These are phyloP conservation scores for Drosophila emarginata DNA, from an alignment of 2,888 invertebrate species.

Conservation along the genomic window DNA sequence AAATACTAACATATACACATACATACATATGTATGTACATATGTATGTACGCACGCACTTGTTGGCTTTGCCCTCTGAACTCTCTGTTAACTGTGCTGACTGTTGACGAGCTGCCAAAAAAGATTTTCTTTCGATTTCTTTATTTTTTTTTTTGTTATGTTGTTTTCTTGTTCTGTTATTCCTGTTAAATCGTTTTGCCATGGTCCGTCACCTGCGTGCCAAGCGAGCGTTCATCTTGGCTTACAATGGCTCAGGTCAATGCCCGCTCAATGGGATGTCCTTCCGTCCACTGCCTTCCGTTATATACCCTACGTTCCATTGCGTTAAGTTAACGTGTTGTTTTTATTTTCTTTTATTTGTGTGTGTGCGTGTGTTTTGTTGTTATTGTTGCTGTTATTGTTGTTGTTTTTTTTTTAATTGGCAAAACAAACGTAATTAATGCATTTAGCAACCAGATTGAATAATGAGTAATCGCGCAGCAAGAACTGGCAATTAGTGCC, in stretches of 20 bases:
- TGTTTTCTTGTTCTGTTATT: neutral
- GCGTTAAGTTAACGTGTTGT: conserved; percentile 9
- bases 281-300: conserved; percentile 39
- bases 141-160: neutral
- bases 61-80: conserved; percentile 17
- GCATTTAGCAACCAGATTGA: conserved; percentile 67
- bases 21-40: too few relatives aligned
- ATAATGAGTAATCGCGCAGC: conserved; percentile 58
- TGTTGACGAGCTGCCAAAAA: conserved; percentile 43
- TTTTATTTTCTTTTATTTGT: too few relatives aligned
- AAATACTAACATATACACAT: conserved; percentile 1
- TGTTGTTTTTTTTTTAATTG: conserved; percentile 68
- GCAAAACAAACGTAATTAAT: conserved; percentile 69
- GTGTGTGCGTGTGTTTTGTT: neutral
- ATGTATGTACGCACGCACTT: conserved; percentile 44
- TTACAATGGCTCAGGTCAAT: neutral
- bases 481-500: conserved; percentile 51
- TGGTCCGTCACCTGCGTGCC: conserved; percentile 59
- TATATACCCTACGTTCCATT: conserved; percentile 7
- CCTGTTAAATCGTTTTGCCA: neutral
- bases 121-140: conserved; percentile 39
- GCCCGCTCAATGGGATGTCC: conserved; percentile 61
- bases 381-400: too few relatives aligned
- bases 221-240: conserved; percentile 54
- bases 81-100: conserved; percentile 11